phyloP scores from a whole-genome alignment of 2,113 vertebrate species.

The Neolamprologus caudopunctatus region DNA sequence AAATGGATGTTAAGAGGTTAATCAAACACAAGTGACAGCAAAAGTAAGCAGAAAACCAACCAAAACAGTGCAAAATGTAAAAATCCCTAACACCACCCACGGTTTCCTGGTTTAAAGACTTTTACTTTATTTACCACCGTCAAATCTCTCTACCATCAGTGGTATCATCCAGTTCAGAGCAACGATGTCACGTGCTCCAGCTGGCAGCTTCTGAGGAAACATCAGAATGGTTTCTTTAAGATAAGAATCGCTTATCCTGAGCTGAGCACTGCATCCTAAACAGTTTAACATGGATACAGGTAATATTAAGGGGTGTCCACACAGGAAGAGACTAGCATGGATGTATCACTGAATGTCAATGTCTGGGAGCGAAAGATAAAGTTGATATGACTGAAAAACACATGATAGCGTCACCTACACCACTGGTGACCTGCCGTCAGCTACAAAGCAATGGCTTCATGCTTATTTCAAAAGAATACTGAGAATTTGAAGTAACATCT shows the following conservation, averaged over 20 bases:
- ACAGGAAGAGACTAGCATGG: not conserved
- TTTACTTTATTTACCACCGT: not conserved
- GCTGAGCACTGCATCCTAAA: accelerated
- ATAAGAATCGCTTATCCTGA: not conserved
- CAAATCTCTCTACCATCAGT: not conserved
- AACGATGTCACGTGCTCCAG: not conserved
- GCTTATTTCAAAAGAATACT: not conserved
- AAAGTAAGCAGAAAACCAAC: not conserved
- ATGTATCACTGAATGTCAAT: not conserved
- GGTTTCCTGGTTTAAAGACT: not conserved
- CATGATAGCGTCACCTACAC: accelerated
- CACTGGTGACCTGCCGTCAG: not conserved
- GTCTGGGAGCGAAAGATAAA: not conserved
- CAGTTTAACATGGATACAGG: not conserved
- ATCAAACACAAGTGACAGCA: not conserved
- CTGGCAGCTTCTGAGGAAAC: not conserved
- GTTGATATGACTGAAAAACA: not conserved
- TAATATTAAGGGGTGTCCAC: accelerated
- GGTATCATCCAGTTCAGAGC: not conserved
- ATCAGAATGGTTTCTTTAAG: not conserved
- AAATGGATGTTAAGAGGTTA: not conserved
- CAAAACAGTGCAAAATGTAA: not conserved
- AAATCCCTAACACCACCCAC: not conserved
- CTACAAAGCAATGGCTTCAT: not conserved
- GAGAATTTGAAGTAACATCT: not conserved